phyloP scores from a whole-genome alignment of 2,797 vertebrate genomes.

The Leptodactylus fallax region DNA sequence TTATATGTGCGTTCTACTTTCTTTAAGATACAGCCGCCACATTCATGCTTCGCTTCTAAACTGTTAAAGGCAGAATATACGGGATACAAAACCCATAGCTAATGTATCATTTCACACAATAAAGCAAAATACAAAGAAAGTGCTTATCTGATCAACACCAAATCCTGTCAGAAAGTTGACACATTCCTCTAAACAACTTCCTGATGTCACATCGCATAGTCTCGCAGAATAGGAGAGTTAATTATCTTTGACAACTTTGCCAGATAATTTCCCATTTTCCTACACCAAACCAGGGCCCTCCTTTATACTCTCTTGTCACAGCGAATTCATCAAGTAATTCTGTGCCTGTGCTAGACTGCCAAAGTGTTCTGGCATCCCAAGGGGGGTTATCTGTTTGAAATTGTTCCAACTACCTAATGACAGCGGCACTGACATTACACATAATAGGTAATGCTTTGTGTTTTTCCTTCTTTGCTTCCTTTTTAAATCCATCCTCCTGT shows the following conservation, averaged over 20 bases:
- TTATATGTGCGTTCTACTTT: neutral
- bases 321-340: constrained; percentile 89
- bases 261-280: constrained; percentile 93
- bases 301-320: constrained; percentile 84
- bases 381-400: constrained; percentile 84
- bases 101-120: constrained; percentile 79
- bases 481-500: neutral
- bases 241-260: constrained; percentile 95
- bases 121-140: constrained; percentile 37
- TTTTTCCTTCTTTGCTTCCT: constrained; percentile 34
- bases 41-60: neutral
- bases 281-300: constrained; percentile 82
- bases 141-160: constrained; percentile 90
- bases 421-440: constrained; percentile 77
- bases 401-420: constrained; percentile 78
- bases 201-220: constrained; percentile 92
- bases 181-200: constrained; percentile 88
- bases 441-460: constrained; percentile 72
- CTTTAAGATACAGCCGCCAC: neutral
- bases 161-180: constrained; percentile 89
- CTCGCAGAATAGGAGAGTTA: constrained; percentile 86
- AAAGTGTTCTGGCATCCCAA: constrained; percentile 78
- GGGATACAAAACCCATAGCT: constrained; percentile 46
- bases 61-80: neutral
- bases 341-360: constrained; percentile 80